Base-by-base conservation (phyloP, 2,797 vertebrate species). In the Stomatorhinus walkeri region DNA sequence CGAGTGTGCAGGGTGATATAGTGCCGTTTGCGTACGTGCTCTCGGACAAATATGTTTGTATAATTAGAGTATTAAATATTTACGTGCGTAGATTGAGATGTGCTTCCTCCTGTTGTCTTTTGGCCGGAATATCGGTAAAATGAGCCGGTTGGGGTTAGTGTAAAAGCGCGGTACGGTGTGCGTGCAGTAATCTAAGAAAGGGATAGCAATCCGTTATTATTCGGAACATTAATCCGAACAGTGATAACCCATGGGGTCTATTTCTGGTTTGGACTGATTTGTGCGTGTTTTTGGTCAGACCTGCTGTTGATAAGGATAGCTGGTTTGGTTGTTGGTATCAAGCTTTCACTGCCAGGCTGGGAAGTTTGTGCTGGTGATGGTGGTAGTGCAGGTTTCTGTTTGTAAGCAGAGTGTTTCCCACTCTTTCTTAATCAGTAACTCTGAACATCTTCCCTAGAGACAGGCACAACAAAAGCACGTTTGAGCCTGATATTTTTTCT, bases 51-150 rank as follows among this genome's bases (percentile, higher is more conserved):
- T 79, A 16, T 79, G 16, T n/a, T 28, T n/a, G 36, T 43, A n/a
- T 79, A 79, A 79, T 79, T 79, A 79, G 72, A 7, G 28, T 40
- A 79, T 79, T 79, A 79, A 43, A 43, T 79, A 79, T 79, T 79
- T 43, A 79, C 36, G 2, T 79, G 36, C 36, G 36, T 43, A 28
- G 14, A 43, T 40, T 79, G 16, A 43, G 72, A 79, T 43, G 72
- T 36, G 14, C 72, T 43, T 79, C 36, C 36, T 79, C 72, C 19
- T 19, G 72, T 43, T 43, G 72, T 79, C 36, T 40, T 43, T 40
- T 16, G 72, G 72, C 64, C 28, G 64, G 64, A 72, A 32, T 72
- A 72, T 36, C 12, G 28, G 64, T 32, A 32, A 72, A 79, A 79
- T 79, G 72, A 79, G 36, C 32, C 32, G 72, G 72, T 43, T 40